These are phyloP conservation scores for Eospalax fontanierii DNA, from an alignment of 2,797 vertebrate genomes.

Conservation along the genomic window DNA sequence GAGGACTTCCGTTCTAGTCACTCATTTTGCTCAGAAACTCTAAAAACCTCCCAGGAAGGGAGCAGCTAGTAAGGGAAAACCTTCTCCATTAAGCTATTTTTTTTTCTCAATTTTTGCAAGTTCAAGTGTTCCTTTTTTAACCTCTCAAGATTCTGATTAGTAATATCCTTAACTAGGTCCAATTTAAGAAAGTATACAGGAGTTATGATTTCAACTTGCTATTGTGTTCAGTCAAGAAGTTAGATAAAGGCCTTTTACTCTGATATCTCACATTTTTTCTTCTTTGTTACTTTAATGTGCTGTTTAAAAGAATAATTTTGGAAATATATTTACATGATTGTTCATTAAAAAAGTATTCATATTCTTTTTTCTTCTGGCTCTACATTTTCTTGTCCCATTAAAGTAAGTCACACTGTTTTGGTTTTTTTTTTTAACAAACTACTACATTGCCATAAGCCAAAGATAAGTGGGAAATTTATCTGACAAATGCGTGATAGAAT, in stretches of 20 bases:
- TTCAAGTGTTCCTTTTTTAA: background rate
- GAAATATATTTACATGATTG: slow-evolving; percentile 82
- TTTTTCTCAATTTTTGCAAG: background rate
- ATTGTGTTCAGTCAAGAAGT: slow-evolving; percentile 49
- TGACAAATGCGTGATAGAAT: slow-evolving; percentile 84
- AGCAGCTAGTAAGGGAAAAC: background rate
- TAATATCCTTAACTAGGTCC: slow-evolving; percentile 64
- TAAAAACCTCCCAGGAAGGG: background rate
- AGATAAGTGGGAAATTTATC: slow-evolving; percentile 86
- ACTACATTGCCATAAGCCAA: slow-evolving; percentile 82
- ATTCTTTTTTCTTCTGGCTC: slow-evolving; percentile 82
- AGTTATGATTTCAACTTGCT: slow-evolving; percentile 31
- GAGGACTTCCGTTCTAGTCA: background rate
- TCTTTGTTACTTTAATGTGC: slow-evolving; percentile 63
- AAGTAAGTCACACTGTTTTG: slow-evolving; percentile 82
- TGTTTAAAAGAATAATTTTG: slow-evolving; percentile 78
- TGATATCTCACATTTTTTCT: slow-evolving; percentile 54
- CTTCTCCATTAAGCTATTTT: background rate
- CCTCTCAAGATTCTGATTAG: background rate
- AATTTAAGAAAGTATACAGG: slow-evolving; percentile 4
- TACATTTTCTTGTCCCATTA: slow-evolving; percentile 83
- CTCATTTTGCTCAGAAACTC: background rate
- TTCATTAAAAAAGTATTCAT: slow-evolving; percentile 85
- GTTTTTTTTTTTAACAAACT: slow-evolving; percentile 59
- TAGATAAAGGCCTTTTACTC: slow-evolving; percentile 38